A percentile compares a stretch with the other conserved stretches of the same genome.
Conservation (phyloP, 2,113 vertebrate genomes). For the Ciconia stormi region DNA sequence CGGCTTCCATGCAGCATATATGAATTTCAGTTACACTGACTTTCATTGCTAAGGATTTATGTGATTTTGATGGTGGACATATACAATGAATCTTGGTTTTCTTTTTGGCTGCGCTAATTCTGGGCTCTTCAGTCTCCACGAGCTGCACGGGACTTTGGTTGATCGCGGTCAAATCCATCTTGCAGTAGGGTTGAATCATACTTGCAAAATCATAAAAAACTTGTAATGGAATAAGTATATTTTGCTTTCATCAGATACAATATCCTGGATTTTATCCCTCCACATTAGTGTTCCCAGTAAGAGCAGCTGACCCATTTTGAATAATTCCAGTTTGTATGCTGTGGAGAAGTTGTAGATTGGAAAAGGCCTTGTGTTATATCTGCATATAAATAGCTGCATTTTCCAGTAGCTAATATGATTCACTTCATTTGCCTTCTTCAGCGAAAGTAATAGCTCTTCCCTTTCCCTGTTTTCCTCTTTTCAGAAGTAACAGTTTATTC, state of each 20-base stretch:
- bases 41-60: not conserved
- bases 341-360: not conserved
- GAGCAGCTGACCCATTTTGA: not conserved
- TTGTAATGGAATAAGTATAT: not conserved
- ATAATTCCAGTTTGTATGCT: not conserved
- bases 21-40: not conserved
- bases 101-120: not conserved
- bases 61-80: not conserved
- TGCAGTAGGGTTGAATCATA: not conserved
- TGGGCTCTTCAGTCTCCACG: not conserved
- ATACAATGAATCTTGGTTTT: not conserved
- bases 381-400: not conserved
- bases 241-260: not conserved
- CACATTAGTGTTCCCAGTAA: not conserved
- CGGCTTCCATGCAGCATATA: not conserved
- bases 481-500: constrained; percentile 81
- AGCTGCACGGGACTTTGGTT: not conserved
- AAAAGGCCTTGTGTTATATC: not conserved
- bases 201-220: not conserved
- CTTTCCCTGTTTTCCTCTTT: constrained; percentile 8
- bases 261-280: not conserved
- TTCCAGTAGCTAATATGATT: not conserved
- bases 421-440: not conserved
- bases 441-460: not conserved
- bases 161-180: not conserved